Base-by-base conservation (phyloP, 2,888 invertebrate genomes). In the Conus canariensis region DNA sequence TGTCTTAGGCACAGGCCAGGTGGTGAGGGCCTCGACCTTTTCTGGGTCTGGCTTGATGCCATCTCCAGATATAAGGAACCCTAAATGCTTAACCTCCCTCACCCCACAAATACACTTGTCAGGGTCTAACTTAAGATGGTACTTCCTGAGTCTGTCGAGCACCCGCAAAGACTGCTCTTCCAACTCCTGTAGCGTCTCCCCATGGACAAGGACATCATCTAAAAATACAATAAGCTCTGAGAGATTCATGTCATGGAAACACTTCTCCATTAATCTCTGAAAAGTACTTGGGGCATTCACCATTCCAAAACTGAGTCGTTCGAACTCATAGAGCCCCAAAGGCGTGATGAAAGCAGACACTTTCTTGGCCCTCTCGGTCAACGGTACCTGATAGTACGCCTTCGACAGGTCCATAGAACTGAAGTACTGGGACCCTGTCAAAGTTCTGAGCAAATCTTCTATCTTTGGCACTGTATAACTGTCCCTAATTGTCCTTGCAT, bases 151-250 rank as follows among this genome's bases (percentile, higher is more conserved):
- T 22, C 83, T 58, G 4, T 25, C 64, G 8, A 88, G n/a, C 6
- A 82, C 83, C 14, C 25, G 64, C 2, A 67, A 12, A 19, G 45
- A 12, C 5, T 45, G 12, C 12, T 74, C 86, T 64, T 58, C 77
- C 3, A 74, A 12, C 16, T 83, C 85, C 58, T 67, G n/a, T 5
- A 89, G n/a, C 7, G 64, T 85, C 30, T 59, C 56, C 4, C 22
- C 83, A 64, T 83, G 70, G 6, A 90, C 82, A 12, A 90, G 25
- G 22, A 87, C 45, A n/a, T 90, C 87, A 56, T 90, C 90, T 6
- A 87, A 59, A 56, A 83, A 90, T 6, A 90, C 74, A 14, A 89
- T 25, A 4, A 86, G 14, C 7, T 30, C 30, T 9, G 9, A 16
- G 1, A 77, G 30, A 5, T 82, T 45, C 82, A 82, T 45, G 58